Evolutionary conservation across 2,797 vertebrate genomes (phyloP).

Genomic region (Oryzias dopingdopingensis): DNA sequence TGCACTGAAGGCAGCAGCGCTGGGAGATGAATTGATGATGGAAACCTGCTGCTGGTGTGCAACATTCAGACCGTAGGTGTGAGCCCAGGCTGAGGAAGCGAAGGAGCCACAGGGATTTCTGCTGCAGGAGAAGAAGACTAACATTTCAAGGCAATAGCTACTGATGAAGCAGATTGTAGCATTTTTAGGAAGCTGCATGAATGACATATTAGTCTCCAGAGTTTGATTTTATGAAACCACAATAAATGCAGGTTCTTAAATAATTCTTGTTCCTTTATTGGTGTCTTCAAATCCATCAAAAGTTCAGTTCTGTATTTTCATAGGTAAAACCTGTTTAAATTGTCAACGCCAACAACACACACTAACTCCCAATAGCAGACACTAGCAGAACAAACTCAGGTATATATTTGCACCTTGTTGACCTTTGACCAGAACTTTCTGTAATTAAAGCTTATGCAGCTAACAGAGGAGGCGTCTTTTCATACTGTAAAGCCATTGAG

Average conservation of each 20-base stretch:
- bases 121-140: slow-evolving; percentile 16
- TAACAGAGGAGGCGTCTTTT: too few species aligned
- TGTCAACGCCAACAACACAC: neutral
- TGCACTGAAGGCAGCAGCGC: neutral
- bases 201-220: too few species aligned
- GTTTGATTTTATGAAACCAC: too few species aligned
- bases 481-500: too few species aligned
- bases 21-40: slow-evolving; percentile 38
- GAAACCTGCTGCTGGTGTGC: slow-evolving; percentile 69
- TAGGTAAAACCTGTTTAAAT: neutral
- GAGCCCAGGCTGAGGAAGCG: slow-evolving; percentile 50
- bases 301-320: neutral
- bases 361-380: neutral
- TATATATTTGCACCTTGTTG: too few species aligned
- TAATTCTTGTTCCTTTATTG: neutral
- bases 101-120: slow-evolving; percentile 45
- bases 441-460: too few species aligned
- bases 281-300: neutral
- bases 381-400: too few species aligned
- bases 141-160: slow-evolving; percentile 15
- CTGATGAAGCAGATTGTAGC: neutral
- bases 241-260: neutral
- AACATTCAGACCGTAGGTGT: slow-evolving; percentile 58
- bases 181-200: too few species aligned
- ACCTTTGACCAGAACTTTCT: too few species aligned